Conservation (phyloP, 2,797 vertebrate genomes). For the Eulemur albifrons region DNA sequence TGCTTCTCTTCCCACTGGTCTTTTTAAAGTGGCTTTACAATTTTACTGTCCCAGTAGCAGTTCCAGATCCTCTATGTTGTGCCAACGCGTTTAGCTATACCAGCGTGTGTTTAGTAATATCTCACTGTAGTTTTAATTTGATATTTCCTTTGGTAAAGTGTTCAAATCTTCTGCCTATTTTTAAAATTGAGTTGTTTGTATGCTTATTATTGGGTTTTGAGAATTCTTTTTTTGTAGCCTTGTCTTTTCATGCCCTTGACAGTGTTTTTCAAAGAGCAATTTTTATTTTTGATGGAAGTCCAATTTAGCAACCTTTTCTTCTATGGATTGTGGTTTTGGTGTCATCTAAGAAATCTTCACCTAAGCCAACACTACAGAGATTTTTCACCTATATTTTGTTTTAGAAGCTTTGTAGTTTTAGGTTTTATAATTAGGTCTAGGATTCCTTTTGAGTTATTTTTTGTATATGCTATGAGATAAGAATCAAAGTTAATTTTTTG, state of each 20-base stretch:
- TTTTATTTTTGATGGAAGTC: slow-evolving; percentile 44
- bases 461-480: neutral
- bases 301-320: neutral
- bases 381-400: slow-evolving; percentile 25
- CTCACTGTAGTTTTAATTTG: slow-evolving; percentile 3
- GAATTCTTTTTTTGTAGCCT: neutral
- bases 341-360: neutral
- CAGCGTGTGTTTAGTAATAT: neutral
- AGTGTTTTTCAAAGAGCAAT: slow-evolving; percentile 14
- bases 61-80: neutral
- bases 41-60: neutral
- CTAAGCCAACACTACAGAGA: neutral
- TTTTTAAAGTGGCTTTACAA: neutral
- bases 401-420: slow-evolving; percentile 13
- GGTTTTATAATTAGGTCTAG: neutral
- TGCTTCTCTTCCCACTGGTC: neutral
- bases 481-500: neutral
- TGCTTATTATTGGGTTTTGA: neutral
- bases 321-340: neutral
- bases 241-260: neutral
- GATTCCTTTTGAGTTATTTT: neutral
- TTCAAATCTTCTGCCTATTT: neutral
- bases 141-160: neutral
- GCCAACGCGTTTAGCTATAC: neutral
- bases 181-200: neutral